phyloP scores from a whole-genome alignment of 2,113 vertebrate species.

The Proteles cristata region DNA sequence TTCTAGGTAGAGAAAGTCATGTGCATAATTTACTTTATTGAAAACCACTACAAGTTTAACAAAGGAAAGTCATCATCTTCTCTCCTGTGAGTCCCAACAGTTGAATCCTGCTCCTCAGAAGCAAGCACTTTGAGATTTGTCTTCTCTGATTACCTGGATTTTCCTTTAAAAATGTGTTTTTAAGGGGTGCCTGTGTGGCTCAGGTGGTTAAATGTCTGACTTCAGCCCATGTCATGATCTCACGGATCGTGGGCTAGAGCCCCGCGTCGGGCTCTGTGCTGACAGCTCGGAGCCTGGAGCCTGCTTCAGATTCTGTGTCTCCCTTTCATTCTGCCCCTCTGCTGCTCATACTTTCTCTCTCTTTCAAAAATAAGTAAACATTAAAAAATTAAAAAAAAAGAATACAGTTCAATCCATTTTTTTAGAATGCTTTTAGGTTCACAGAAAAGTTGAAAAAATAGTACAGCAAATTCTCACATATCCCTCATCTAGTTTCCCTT shows the following conservation, averaged over 20 bases:
- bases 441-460: not conserved
- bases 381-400: no score
- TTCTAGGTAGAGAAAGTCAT: not conserved
- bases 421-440: not conserved
- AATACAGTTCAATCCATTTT: not conserved
- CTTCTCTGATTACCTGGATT: not conserved
- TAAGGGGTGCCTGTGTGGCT: no score
- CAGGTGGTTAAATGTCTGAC: no score
- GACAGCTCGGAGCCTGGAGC: no score
- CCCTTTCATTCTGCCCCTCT: no score
- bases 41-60: not conserved
- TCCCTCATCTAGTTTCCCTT: rapidly evolving
- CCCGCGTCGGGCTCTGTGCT: no score
- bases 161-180: not conserved
- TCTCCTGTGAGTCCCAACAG: not conserved
- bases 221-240: no score
- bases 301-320: no score
- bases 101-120: not conserved
- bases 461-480: not conserved
- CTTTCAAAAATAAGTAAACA: no score
- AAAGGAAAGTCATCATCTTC: not conserved
- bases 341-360: no score
- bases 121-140: not conserved
- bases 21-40: not conserved
- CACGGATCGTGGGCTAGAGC: no score